Percentiles rank a stretch among this genome's conserved stretches.
These are phyloP conservation scores for Caenorhabditis inopinata DNA, from an alignment of 1,140 invertebrate genomes.

Conservation along the genomic window DNA sequence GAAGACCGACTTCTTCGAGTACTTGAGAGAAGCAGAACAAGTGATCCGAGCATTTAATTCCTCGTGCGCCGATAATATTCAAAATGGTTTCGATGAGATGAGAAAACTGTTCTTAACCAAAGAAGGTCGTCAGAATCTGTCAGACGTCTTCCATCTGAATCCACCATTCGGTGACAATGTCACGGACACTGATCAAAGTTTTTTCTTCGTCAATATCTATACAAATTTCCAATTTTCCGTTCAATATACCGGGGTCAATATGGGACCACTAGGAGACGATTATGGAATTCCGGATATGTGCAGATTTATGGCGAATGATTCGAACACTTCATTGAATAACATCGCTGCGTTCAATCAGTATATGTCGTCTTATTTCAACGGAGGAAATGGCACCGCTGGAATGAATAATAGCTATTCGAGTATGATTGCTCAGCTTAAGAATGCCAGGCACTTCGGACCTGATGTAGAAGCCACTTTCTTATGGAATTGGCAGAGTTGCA, in stretches of 20 bases:
- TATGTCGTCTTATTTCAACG: neutral
- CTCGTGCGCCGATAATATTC: neutral
- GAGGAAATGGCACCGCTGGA: neutral
- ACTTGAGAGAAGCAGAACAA: conserved; percentile 49
- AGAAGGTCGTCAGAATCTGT: neutral
- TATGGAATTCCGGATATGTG: conserved; percentile 16
- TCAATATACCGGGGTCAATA: conserved; percentile 37
- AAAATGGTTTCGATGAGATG: neutral
- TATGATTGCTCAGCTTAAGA: neutral
- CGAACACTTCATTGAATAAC: neutral
- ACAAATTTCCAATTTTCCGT: conserved; percentile 36
- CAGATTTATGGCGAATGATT: neutral
- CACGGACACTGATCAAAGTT: conserved; percentile 14
- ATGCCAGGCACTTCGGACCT: too few species aligned
- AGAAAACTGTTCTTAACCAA: neutral
- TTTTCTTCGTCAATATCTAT: conserved; percentile 33
- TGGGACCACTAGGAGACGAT: neutral
- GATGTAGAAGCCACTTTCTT: neutral
- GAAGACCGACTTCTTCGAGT: conserved; percentile 55
- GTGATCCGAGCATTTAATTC: neutral
- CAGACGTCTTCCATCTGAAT: neutral
- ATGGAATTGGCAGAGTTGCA: conserved; percentile 73
- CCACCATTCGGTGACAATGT: neutral
- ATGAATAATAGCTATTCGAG: conserved; percentile 24
- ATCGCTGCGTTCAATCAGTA: neutral